Evolutionary conservation across 2,888 invertebrate genomes (phyloP).

Genomic region (Sisyra terminalis): DNA sequence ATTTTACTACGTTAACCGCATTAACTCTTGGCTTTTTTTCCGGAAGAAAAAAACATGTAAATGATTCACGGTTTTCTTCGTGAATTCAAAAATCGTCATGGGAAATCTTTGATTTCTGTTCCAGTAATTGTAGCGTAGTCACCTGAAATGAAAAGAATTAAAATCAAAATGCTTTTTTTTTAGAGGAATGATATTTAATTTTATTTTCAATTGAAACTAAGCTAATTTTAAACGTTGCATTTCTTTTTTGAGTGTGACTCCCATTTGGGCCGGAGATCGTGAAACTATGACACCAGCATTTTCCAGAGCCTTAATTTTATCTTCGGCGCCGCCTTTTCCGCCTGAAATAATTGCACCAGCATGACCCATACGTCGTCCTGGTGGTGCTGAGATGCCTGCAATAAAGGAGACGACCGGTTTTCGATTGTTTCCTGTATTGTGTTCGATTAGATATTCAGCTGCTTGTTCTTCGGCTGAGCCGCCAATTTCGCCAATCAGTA

Average conservation of each 20-base stretch:
- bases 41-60: no score
- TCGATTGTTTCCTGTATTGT: conserved; percentile 61
- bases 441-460: conserved; percentile 64
- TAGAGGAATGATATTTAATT: no score
- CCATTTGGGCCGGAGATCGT: conserved; percentile 85
- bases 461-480: conserved; percentile 93
- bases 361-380: conserved; percentile 96
- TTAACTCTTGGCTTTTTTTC: no score
- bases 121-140: no score
- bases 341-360: conserved; percentile 98
- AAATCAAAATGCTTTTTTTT: no score
- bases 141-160: no score
- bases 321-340: conserved; percentile 89
- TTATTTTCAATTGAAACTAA: no score
- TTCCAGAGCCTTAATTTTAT: conserved; percentile 84
- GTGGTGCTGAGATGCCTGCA: conserved; percentile 93
- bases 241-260: conserved; percentile 61
- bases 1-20: no score
- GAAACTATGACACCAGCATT: conserved; percentile 80
- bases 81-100: no score
- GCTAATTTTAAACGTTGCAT: conserved; percentile 39
- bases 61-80: no score
- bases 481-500: conserved; percentile 97
- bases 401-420: conserved; percentile 98
- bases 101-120: no score